phyloP scores from a whole-genome alignment of 2,888 invertebrate genomes.

The Callyntrura sp. region DNA sequence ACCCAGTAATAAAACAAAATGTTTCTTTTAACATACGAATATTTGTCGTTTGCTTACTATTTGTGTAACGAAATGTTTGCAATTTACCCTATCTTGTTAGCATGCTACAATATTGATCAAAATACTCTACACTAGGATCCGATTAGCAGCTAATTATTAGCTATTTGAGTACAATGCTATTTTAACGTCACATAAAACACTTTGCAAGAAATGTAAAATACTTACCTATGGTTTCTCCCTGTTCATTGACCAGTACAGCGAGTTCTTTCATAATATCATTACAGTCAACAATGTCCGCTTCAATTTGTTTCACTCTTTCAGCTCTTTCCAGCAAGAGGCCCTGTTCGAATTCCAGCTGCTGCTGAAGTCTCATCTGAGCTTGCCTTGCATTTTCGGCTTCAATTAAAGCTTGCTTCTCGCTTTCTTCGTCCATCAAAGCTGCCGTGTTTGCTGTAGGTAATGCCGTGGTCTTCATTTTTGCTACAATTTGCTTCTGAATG shows the following conservation, averaged over 20 bases:
- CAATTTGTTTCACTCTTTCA: conserved; percentile 92
- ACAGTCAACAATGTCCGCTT: conserved; percentile 93
- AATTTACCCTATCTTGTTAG: too few species aligned
- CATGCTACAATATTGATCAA: too few species aligned
- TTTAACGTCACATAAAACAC: too few species aligned
- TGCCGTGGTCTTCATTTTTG: conserved; percentile 82
- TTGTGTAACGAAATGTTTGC: too few species aligned
- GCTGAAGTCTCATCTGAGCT: conserved; percentile 85
- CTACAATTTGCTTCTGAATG: conserved; percentile 90
- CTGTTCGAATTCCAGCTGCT: conserved; percentile 91
- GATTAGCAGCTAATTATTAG: too few species aligned
- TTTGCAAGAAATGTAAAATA: neutral
- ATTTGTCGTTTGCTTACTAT: too few species aligned
- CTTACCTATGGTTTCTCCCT: conserved; percentile 91
- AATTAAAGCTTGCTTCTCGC: conserved; percentile 85
- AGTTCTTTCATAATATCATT: conserved; percentile 93
- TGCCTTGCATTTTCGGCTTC: conserved; percentile 85
- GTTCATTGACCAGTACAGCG: conserved; percentile 90
- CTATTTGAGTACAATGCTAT: too few species aligned
- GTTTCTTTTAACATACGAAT: too few species aligned
- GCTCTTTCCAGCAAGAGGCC: conserved; percentile 93
- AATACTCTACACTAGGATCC: too few species aligned
- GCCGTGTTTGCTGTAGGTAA: conserved; percentile 70
- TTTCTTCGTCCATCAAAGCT: conserved; percentile 84
- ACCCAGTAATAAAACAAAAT: too few species aligned